phyloP scores from a whole-genome alignment of 1,140 invertebrate genomes.

The Diplogasteroides magnus region DNA sequence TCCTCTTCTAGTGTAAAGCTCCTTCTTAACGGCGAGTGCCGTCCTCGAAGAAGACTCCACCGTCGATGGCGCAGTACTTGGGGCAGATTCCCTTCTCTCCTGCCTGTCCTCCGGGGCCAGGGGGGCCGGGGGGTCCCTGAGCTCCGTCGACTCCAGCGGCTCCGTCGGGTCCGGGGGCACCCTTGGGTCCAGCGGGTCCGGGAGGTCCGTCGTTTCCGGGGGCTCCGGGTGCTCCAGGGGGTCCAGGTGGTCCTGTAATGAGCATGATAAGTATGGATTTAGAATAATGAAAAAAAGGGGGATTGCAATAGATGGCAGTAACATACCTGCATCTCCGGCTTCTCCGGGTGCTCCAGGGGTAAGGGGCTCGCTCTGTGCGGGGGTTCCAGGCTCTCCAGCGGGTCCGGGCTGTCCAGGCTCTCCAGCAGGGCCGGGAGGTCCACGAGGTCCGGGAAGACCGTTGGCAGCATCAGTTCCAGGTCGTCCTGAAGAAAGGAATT shows the following conservation, averaged over 20 bases:
- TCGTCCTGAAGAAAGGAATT: slow-evolving; percentile 16
- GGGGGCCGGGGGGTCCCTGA: slow-evolving; percentile 45
- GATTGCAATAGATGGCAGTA: not conserved
- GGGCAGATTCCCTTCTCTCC: slow-evolving; percentile 47
- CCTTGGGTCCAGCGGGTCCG: slow-evolving; percentile 32
- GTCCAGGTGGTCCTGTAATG: slow-evolving; percentile 26
- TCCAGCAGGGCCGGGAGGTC: slow-evolving; percentile 35
- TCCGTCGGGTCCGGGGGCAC: slow-evolving; percentile 44
- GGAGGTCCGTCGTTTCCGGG: slow-evolving; percentile 30
- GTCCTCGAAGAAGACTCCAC: slow-evolving; percentile 51
- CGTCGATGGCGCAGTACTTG: slow-evolving; percentile 51
- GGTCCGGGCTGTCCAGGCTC: slow-evolving; percentile 36
- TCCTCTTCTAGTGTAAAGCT: slow-evolving; percentile 42
- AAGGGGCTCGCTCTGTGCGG: slow-evolving; percentile 47
- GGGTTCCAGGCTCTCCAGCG: slow-evolving; percentile 26
- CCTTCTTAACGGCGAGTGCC: slow-evolving; percentile 41
- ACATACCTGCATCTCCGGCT: slow-evolving; percentile 39
- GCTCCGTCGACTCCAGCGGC: slow-evolving; percentile 48
- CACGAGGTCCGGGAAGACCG: slow-evolving; percentile 27
- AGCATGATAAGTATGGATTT: not conserved
- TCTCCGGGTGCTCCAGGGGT: slow-evolving; percentile 54
- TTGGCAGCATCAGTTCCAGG: slow-evolving; percentile 19
- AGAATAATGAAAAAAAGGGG: not conserved
- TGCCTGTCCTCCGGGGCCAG: slow-evolving; percentile 42
- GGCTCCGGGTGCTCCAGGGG: slow-evolving; percentile 35